phyloP scores from a whole-genome alignment of 2,888 invertebrate species.

The Ariolimax columbianus region DNA sequence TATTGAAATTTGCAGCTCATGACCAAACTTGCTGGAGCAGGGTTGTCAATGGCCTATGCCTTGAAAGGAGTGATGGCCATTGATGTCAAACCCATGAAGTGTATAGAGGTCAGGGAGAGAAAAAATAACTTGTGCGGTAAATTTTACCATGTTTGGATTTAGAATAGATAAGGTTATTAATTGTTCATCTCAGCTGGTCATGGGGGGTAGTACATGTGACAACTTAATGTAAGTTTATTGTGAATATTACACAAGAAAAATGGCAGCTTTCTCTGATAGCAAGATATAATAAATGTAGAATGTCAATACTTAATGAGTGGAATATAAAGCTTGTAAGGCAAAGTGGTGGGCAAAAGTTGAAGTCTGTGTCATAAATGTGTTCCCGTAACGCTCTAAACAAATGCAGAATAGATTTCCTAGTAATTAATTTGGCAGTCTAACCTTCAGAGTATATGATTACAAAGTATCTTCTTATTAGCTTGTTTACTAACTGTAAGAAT shows the following conservation, averaged over 20 bases:
- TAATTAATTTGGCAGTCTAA: not conserved
- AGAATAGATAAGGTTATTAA: too few species aligned
- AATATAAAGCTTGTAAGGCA: conserved; percentile 12
- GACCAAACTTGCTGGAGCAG: too few species aligned
- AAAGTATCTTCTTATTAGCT: too few species aligned
- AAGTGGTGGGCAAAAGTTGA: conserved; percentile 21
- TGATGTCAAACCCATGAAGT: too few species aligned
- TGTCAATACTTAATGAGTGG: not conserved
- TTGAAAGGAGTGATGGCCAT: too few species aligned
- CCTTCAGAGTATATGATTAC: too few species aligned
- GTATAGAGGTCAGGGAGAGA: too few species aligned
- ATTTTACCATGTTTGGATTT: too few species aligned
- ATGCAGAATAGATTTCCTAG: not conserved
- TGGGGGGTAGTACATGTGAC: not conserved
- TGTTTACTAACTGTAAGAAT: too few species aligned
- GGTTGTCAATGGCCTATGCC: too few species aligned
- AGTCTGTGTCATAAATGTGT: not conserved
- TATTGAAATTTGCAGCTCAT: too few species aligned
- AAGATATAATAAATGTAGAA: not conserved
- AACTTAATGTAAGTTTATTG: not conserved
- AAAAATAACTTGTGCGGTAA: too few species aligned
- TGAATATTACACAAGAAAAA: not conserved
- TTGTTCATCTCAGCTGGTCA: not conserved
- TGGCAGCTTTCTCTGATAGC: not conserved
- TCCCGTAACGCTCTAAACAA: not conserved